Base-by-base conservation (phyloP, 2,113 vertebrate species). In the Sterrhoptilus dennistouni region DNA sequence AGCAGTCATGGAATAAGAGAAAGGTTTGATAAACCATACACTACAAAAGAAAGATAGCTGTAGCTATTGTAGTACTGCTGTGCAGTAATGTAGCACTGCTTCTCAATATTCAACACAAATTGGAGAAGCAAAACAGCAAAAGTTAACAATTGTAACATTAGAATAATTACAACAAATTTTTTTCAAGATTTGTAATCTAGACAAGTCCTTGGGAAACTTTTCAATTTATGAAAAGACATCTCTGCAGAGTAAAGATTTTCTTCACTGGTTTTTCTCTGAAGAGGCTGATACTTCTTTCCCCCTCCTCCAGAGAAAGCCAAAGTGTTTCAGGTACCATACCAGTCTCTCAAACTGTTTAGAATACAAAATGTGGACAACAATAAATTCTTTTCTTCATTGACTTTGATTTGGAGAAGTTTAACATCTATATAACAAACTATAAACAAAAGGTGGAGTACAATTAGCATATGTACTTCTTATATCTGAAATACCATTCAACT, bases 271-370 rank as follows among this genome's bases (percentile, higher is more conserved):
- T 44, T 74, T 36, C 20, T 61, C 47, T 12, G 36, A 69, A 60
- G 20, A 78, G 14, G 8, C 7, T 18, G 57, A 38, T 59, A 33
- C 5, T 66, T 65, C 3, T 56, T 36, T 8, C 2, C 8, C 5
- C 12, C 1, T 4, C 1, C 1, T 13, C 14, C 42, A 57, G 12
- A 36, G 21, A 49, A 53, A 70, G 38, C 4, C 44, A 36, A 5
- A 69, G 33, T 3, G 1, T n/a, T 78, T 76, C 24, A 79, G 11
- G n/a, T 1, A 3, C 11, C 4, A 3, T 4, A 57, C 14, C 4
- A 47, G 21, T 25, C 12, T 83, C 29, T 13, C 36, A 65, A 52
- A 35, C 11, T 57, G 12, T 28, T 69, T 36, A 81, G 56, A 89
- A 50, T 14, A 50, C 8, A 6, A 84, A 61, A 56, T 25, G 14